Conservation (phyloP, 2,113 vertebrate genomes). For the Poicephalus meyeri region DNA sequence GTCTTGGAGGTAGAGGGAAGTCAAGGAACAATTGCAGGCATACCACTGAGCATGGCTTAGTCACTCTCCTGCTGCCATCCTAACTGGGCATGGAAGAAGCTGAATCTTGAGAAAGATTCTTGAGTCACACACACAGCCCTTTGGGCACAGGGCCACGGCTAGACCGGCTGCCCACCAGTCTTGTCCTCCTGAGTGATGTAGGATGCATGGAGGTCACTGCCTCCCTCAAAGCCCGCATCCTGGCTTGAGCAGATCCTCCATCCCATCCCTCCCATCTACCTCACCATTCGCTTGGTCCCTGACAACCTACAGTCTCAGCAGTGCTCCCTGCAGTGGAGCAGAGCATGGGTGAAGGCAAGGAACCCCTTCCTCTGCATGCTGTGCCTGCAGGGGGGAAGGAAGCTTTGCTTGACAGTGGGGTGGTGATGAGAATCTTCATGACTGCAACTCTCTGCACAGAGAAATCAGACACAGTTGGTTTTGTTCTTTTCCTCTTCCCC, state of each 20-base stretch:
- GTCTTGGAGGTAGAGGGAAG: not conserved
- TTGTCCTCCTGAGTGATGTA: not conserved
- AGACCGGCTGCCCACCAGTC: not conserved
- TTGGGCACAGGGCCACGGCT: accelerated
- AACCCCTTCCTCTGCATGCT: not conserved
- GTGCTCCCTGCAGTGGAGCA: accelerated
- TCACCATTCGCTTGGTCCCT: accelerated
- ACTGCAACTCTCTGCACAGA: not conserved
- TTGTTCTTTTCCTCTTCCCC: not conserved
- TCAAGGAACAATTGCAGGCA: conserved; percentile 13
- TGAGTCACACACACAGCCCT: accelerated
- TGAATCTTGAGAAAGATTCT: not conserved
- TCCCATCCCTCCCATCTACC: not conserved
- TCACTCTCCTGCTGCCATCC: not conserved
- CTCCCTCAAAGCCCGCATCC: not conserved
- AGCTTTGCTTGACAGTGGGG: accelerated
- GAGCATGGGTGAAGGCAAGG: not conserved
- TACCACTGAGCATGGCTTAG: not conserved
- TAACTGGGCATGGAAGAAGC: not conserved
- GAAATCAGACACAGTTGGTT: not conserved
- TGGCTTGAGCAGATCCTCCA: not conserved
- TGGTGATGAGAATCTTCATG: not conserved
- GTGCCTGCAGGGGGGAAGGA: not conserved
- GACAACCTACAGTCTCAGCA: not conserved
- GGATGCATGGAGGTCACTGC: accelerated